Evolutionary conservation across 2,113 vertebrate species (phyloP).

Genomic region (Corythaeola cristata): DNA sequence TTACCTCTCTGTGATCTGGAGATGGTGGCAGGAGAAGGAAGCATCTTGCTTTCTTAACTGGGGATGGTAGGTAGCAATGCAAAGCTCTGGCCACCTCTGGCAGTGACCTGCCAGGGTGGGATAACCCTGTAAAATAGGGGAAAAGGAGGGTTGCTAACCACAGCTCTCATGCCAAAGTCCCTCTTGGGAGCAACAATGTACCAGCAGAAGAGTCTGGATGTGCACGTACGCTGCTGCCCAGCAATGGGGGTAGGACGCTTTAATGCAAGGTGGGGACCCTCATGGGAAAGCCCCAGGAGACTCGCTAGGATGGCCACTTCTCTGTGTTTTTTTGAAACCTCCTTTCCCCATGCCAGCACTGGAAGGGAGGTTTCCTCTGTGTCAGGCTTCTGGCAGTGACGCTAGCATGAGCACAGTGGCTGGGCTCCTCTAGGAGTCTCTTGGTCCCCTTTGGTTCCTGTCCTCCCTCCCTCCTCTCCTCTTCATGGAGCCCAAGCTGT

Average conservation of each 20-base stretch:
- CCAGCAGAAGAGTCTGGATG: not conserved
- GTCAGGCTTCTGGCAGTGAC: not conserved
- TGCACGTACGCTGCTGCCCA: accelerated
- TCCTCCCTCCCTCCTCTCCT: not conserved
- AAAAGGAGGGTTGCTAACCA: accelerated
- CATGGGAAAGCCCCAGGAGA: too few relatives aligned
- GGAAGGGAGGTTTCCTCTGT: not conserved
- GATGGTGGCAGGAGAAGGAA: not conserved
- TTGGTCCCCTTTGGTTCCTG: not conserved
- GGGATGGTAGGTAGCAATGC: not conserved
- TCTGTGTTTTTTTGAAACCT: too few relatives aligned
- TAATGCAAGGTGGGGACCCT: too few relatives aligned
- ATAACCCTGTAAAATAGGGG: not conserved
- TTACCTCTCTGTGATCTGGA: not conserved
- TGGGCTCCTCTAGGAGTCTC: not conserved
- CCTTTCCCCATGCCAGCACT: accelerated
- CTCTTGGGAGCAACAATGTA: accelerated
- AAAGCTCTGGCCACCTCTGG: accelerated
- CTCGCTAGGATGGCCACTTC: too few relatives aligned
- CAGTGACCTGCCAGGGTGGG: not conserved
- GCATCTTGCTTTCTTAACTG: not conserved
- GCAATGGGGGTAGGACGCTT: not conserved
- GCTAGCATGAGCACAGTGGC: accelerated
- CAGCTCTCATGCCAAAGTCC: not conserved
- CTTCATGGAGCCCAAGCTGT: accelerated